Evolutionary conservation across 2,797 vertebrate species (phyloP), one percentile per base, ranked within the genome.

Genomic region (Antennarius maculatus): DNA sequence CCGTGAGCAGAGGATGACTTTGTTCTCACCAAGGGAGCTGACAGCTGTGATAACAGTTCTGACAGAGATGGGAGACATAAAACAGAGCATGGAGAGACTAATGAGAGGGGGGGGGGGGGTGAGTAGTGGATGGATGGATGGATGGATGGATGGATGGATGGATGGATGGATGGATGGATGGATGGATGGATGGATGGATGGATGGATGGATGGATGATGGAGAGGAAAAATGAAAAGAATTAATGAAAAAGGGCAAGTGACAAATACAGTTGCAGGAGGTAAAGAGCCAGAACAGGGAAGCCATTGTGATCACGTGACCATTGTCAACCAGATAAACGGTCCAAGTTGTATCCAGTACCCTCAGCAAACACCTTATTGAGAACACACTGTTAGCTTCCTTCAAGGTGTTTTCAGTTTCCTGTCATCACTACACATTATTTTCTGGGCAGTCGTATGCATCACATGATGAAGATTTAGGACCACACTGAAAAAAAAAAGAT

Each of bases 31-130:
- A 80, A 86, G 88, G 88, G 89, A 92, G 87, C 88, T 92, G 93
- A 93, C 91, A 93, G 87, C 85, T 79, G 84, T 91, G 92, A 93
- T 92, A 93, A 92, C 85, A 82, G 90, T 82, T 91, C 92, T 92
- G 91, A 94, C 92, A 93, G 86, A 92, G 91, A 93, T 58, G 59
- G 76, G 84, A 90, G 86, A 87, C 85, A 84, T 85, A 87, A 88
- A 81, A 83, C 88, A 82, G 85, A 81, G 86, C 81, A 86, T 76
- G 72, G 79, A 78, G 71, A 91, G 78, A 88, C 89, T 92, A 93
- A 92, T 91, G 82, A 92, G 89, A 80, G 81, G 61, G 75, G 65
- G 78, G 76, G 82, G 66, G 59, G 69, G 64, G 76, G 56, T 58
- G 46, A 53, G 4, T 17, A 27, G 53, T 18, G 53, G 45, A 57